Evolutionary conservation across 2,888 invertebrate species (phyloP), one percentile per base, ranked within the genome.

Genomic region (Glyphotaelius pellucidus): DNA sequence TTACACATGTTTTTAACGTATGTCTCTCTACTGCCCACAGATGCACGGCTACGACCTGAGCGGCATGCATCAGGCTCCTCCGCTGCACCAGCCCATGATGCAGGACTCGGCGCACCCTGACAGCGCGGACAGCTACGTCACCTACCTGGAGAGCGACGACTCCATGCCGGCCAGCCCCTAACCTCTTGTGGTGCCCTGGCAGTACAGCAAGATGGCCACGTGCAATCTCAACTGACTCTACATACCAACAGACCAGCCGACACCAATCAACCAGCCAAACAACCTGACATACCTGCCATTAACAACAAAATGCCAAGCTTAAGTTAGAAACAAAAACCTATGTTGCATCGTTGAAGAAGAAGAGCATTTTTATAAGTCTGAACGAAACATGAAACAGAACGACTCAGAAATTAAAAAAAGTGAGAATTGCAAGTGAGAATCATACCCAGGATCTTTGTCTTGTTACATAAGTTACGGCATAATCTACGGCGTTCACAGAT

Each of bases 11-110:
- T 25, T 67, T 25, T 67, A 67, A 67, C 67, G 67, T 67, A 19
- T 67, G n/a, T 67, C 67, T 25, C n/a, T 67, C 2, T 67, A 25
- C n/a, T 19, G 30, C 14, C 95, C 96, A 0, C 96, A 98, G 98
- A 98, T 99, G 98, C 98, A 98, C 94, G 98, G 98, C 92, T 98
- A 98, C 95, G 98, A 98, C 95, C 96, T 98, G 93, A 96, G 96
- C 92, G 96, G 96, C 84, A 95, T 96, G 94, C 96, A 96, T 86
- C 96, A 96, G 83, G 96, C 95, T 80, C 97, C 97, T 47, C 96
- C 96, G 92, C 95, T 96, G 92, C 94, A 94, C 88, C 96, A 96
- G 14, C 96, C 96, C 67, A 97, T 97, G 91, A 96, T 97, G 93
- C 96, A 96, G 47, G 97, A 97, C 0, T 95, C 96, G 92, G 96